Evolutionary conservation across 92 coral and sea anemone species (phyloP), one percentile per base, ranked within the genome.

Genomic region (Pocillopora grandis): DNA sequence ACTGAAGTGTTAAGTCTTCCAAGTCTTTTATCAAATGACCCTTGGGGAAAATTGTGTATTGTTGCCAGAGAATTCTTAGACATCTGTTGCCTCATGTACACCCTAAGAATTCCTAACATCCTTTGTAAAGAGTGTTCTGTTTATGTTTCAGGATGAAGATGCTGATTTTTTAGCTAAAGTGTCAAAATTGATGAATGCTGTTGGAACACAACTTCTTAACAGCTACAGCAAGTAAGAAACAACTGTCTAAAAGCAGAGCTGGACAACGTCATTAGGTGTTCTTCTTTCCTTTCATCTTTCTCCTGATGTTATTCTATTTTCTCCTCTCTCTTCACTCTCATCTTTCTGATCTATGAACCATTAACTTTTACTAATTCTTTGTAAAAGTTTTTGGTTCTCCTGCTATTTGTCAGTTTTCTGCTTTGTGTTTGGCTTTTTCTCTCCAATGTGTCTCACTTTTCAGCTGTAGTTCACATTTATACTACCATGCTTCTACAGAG

Each of bases 161-260:
- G 90, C 79, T 73, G 98, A 96, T 66, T 96, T 92, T 76, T 88
- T 91, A 71, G 96, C 98, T 2, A 96, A 96, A 67, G 90, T 96
- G 12, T 96, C 98, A 27, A 92, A 93, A 59, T 87, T 96, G 13
- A 90, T 89, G 65, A 87, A 88, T 80, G 87, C 96, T 55, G 91
- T 92, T 63, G 98, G 98, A 63, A 87, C 89, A 0, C 98, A 96
- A 66, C 94, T 96, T 42, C 88, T 95, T 8, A 87, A 82, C 23
- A 90, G 98, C 82, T 95, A 89, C 88, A 92, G 77, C 88, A 95
- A 95, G 98, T 95, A 94, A 81, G 95, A 27, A 33, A 21, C 18
- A 13, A 60, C 73, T 36, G 33, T 76, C 12, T 3, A 19, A 49
- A 56, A 27, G 33, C 19, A 23, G 21, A 23, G 15, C 15, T 2